A percentile compares a stretch with the other conserved stretches of the same genome.
Conservation (phyloP, 2,113 vertebrate species). For the Corydoras maculifer region DNA sequence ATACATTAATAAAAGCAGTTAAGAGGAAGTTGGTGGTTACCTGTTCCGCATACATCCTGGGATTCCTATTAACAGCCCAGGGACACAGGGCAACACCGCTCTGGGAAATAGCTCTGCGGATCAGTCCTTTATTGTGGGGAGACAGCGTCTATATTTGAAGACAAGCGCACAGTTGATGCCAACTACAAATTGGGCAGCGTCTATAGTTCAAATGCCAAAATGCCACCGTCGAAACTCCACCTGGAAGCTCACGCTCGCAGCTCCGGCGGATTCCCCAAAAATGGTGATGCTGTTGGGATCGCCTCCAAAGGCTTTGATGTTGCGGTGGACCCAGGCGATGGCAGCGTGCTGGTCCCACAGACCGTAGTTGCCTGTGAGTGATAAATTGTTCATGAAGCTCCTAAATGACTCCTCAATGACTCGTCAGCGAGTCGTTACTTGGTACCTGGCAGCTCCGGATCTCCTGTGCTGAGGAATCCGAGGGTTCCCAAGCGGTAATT, state of each 20-base stretch:
- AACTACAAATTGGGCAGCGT: background rate
- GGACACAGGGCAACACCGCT: conserved; percentile 76
- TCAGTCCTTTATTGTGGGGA: conserved; percentile 81
- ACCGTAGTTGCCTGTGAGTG: conserved; percentile 78
- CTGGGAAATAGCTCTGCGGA: conserved; percentile 87
- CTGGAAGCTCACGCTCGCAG: conserved; percentile 76
- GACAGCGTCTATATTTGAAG: conserved; percentile 64
- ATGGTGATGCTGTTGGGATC: conserved; percentile 83
- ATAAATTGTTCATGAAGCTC: background rate
- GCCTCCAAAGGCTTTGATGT: conserved; percentile 85
- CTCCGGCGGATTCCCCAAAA: conserved; percentile 91
- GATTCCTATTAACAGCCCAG: conserved; percentile 80
- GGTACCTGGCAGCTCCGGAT: conserved; percentile 65
- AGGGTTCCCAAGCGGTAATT: conserved; percentile 84
- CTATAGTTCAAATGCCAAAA: too few relatives aligned
- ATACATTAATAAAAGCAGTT: too few relatives aligned
- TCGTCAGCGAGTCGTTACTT: too few relatives aligned
- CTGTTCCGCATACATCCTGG: conserved; percentile 67
- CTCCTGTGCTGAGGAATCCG: conserved; percentile 90
- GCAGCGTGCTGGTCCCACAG: conserved; percentile 92
- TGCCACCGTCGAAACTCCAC: conserved; percentile 48
- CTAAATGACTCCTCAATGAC: background rate
- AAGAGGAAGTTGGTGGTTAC: conserved; percentile 49
- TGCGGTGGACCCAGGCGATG: conserved; percentile 91
- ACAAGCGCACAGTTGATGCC: conserved; percentile 11